A percentile compares a stretch with the other conserved stretches of the same genome.
These are phyloP conservation scores for Cuculus canorus DNA, from an alignment of 2,797 vertebrate species.

Conservation along the genomic window DNA sequence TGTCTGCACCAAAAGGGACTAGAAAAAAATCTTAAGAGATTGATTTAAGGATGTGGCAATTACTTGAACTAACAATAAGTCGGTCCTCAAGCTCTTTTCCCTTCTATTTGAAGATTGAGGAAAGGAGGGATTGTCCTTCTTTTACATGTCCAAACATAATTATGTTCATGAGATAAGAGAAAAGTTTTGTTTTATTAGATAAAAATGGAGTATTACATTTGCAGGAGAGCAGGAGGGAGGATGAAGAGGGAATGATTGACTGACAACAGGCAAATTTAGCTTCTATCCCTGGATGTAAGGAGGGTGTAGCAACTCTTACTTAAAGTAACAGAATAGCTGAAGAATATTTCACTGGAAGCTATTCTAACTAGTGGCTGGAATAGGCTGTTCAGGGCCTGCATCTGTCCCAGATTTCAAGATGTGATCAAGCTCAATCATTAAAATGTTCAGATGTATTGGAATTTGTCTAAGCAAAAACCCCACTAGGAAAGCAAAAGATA, in stretches of 20 bases:
- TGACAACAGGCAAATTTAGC: not conserved
- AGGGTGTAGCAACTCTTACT: not conserved
- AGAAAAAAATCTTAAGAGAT: not conserved
- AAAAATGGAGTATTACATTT: not conserved
- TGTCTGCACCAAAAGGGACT: not conserved
- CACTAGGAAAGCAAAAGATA: not conserved
- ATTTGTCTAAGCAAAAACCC: not conserved
- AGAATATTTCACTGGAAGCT: not conserved
- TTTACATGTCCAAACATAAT: not conserved
- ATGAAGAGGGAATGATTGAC: not conserved
- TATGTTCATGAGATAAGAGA: not conserved
- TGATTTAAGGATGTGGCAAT: not conserved
- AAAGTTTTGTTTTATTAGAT: not conserved
- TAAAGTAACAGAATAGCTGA: not conserved
- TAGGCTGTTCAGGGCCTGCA: not conserved
- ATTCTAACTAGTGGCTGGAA: not conserved
- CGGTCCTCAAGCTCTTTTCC: not conserved
- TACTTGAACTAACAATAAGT: not conserved
- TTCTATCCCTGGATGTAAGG: not conserved
- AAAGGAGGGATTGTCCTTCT: not conserved
- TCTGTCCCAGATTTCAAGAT: not conserved
- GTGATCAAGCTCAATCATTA: not conserved
- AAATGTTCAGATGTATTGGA: not conserved
- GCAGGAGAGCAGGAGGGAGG: not conserved
- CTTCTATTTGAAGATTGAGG: not conserved